Evolutionary conservation across 2,888 invertebrate genomes (phyloP), one percentile per base, ranked within the genome.

Genomic region (Alsophila aescularia): DNA sequence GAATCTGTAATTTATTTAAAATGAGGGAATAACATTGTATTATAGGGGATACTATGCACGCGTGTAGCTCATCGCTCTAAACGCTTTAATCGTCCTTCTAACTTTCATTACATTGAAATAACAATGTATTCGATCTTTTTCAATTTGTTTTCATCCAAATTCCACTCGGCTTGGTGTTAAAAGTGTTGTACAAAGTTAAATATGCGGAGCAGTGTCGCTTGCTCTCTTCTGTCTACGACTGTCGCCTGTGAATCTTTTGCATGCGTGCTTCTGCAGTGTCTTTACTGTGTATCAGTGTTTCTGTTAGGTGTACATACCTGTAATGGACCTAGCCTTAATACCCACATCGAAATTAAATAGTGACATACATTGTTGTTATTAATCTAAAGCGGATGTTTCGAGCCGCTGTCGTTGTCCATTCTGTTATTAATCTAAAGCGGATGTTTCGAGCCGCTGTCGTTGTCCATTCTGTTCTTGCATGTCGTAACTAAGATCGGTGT

Each of bases 91-190:
- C 76, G 71, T 77, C 79, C 73, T 76, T 67, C 74, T 18, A 9
- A 40, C 76, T 78, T 72, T 80, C 77, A 77, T 88, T 88, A 86
- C 90, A 89, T 90, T 88, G 83, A 90, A 89, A 90, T 90, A 90
- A 90, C 90, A 89, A 90, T 90, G 90, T 91, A 89, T 89, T 82
- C 43, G 36, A 52, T 49, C 37, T 44, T 29, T 67, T 76, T 62
- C 57, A 73, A 81, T 88, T 90, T 88, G 87, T 89, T 83, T 76
- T 90, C 91, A 91, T 91, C 91, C 91, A 91, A 90, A 90, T 91
- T 90, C 91, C 90, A 58, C 31, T 50, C 51, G 71, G 68, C 75
- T 75, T 73, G 58, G 57, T 61, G 70, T 70, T 50, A 41, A 42
- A 29, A 41, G 21, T 58, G 60, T 60, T 63, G 61, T 43, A 56